Base-by-base conservation (phyloP, 1,140 invertebrate genomes). In the Heliothis subflexa region DNA sequence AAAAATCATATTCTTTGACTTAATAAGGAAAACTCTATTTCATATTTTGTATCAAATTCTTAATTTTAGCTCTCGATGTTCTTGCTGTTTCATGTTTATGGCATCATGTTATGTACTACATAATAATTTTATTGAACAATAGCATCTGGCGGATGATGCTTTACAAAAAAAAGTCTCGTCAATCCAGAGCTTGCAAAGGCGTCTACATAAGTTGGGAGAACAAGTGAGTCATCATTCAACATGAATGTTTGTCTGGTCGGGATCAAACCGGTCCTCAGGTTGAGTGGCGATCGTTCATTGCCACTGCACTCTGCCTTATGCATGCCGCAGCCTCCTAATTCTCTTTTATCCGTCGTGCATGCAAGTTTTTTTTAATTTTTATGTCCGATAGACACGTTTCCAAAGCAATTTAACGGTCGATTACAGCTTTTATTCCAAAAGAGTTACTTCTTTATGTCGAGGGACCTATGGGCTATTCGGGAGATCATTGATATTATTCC, bases 141-240 rank as follows among this genome's bases (percentile, higher is more conserved):
- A 47, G n/a, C 10, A 33, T 18, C 57, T 61, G 57, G 21, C 21
- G 21, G 21, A 18, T 61, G 18, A 14, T 28, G 18, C 57, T 61
- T 61, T 14, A 21, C 33, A 13, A 21, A 49, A 66, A 66, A 49
- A 52, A 11, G 47, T 70, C 18, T 18, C 18, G 13, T 52, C 18
- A 28, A 55, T 40, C 28, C 61, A 0, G 61, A 62, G 14, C 14
- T 54, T 70, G 49, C 25, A 71, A n/a, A 66, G 33, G 50, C 68
- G 50, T 71, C 68, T 54, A 12, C 47, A 70, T 52, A 62, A 12
- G 40, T 62, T 40, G 64, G 33, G 21, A 72, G 18, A 16, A 47
- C 40, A 59, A 78, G 75, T 81, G 80, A 81, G 76, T 81, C 75
- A 81, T 81, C 71, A 59, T 81, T 78, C 40, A 66, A 71, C 71